These are phyloP conservation scores for Chauna torquata DNA, from an alignment of 2,113 vertebrate genomes.

Conservation along the genomic window DNA sequence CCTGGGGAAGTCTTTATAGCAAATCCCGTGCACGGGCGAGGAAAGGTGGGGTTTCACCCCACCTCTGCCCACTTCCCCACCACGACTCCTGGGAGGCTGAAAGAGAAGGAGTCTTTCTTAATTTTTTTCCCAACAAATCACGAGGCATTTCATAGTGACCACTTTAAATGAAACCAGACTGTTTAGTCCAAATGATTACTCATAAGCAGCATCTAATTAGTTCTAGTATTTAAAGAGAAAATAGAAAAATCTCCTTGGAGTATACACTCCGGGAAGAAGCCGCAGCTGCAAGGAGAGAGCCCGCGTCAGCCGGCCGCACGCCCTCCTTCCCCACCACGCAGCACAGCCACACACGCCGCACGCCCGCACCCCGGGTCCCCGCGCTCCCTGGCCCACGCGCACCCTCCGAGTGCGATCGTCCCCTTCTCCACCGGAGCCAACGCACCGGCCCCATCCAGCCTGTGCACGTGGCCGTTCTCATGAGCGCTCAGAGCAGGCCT, in stretches of 20 bases:
- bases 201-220: slow-evolving; percentile 43
- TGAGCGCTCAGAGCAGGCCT: too few relatives aligned
- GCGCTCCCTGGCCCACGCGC: fast-evolving
- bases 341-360: neutral
- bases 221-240: slow-evolving; percentile 48
- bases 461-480: neutral
- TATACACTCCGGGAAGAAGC: neutral
- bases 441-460: neutral
- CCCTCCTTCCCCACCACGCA: neutral
- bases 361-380: neutral
- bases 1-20: neutral
- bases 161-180: slow-evolving; percentile 52
- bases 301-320: neutral
- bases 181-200: slow-evolving; percentile 31
- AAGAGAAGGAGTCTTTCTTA: neutral
- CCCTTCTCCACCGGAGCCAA: neutral
- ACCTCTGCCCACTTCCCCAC: neutral
- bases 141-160: neutral
- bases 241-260: slow-evolving; percentile 5
- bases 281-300: neutral
- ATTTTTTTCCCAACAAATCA: neutral
- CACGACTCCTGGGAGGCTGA: neutral
- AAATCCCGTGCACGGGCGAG: neutral
- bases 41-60: neutral
- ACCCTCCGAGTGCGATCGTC: neutral